A percentile compares a stretch with the other conserved stretches of the same genome.
phyloP scores from a whole-genome alignment of 2,888 invertebrate genomes.

The Xanthostigma xanthostigma region DNA sequence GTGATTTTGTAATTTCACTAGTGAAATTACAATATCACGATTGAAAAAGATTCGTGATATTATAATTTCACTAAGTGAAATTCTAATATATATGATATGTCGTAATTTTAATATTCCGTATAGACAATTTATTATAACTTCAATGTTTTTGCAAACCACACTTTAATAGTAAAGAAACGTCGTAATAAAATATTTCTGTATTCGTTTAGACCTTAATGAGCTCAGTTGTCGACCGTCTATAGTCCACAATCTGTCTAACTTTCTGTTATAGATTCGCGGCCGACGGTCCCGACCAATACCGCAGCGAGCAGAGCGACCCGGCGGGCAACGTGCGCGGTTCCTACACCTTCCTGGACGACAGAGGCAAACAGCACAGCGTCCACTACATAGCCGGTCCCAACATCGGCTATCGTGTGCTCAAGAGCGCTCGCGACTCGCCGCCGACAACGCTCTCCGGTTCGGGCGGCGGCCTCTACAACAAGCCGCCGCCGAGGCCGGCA shows the following conservation, averaged over 20 bases:
- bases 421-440: slow-evolving; percentile 48
- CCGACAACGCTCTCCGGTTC: slow-evolving; percentile 29
- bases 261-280: slow-evolving; percentile 48
- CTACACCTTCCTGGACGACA: slow-evolving; percentile 64
- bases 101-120: too few relatives aligned
- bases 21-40: too few relatives aligned
- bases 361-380: slow-evolving; percentile 59
- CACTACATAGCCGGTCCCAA: slow-evolving; percentile 68
- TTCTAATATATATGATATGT: too few relatives aligned
- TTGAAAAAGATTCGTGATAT: too few relatives aligned
- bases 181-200: background rate
- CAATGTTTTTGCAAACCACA: too few relatives aligned
- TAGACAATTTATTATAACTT: too few relatives aligned
- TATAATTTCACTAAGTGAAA: too few relatives aligned
- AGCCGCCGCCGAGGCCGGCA: slow-evolving; percentile 25
- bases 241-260: too few relatives aligned
- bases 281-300: slow-evolving; percentile 59
- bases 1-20: too few relatives aligned
- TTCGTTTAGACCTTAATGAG: background rate
- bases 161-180: too few relatives aligned
- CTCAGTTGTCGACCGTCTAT: too few relatives aligned
- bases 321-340: slow-evolving; percentile 59
- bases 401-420: slow-evolving; percentile 59
- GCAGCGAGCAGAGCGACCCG: slow-evolving; percentile 57
- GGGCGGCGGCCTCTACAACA: slow-evolving; percentile 18